Evolutionary conservation across 2,888 invertebrate species (phyloP).

Genomic region (Ischnura elegans): DNA sequence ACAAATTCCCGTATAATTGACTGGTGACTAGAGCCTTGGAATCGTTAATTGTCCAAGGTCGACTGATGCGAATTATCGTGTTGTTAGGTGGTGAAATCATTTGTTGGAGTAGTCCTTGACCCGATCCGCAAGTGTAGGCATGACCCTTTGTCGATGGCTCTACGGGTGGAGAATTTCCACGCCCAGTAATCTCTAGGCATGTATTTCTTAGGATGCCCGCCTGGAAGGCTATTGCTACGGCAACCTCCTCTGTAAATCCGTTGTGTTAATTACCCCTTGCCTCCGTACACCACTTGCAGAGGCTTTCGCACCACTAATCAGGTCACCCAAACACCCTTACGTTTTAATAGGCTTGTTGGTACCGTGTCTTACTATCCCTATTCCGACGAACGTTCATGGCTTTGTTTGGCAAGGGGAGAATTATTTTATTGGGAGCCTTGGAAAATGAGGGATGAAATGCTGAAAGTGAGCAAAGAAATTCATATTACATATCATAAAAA

Average conservation of each 20-base stretch:
- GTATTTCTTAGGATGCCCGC: not conserved
- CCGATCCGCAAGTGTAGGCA: too few relatives aligned
- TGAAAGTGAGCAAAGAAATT: too few relatives aligned
- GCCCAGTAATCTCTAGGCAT: not conserved
- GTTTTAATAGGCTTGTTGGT: not conserved
- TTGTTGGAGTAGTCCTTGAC: too few relatives aligned
- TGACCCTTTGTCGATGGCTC: too few relatives aligned
- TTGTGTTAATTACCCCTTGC: not conserved
- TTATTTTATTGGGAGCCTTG: not conserved
- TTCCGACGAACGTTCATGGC: not conserved
- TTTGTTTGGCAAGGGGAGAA: not conserved
- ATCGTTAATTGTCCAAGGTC: too few relatives aligned
- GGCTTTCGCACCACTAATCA: not conserved
- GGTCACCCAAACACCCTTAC: not conserved
- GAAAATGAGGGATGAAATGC: too few relatives aligned
- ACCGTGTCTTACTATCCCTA: not conserved
- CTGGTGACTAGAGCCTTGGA: too few relatives aligned
- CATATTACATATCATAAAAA: too few relatives aligned
- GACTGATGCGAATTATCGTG: too few relatives aligned
- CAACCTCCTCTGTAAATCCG: not conserved
- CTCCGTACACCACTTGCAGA: not conserved
- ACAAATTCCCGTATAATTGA: too few relatives aligned
- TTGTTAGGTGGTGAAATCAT: too few relatives aligned
- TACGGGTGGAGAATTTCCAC: too few relatives aligned
- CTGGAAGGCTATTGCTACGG: not conserved